Percentiles rank a stretch among this genome's conserved stretches.
Evolutionary conservation across 2,888 invertebrate genomes (phyloP).

Genomic region (Volucella inflata): DNA sequence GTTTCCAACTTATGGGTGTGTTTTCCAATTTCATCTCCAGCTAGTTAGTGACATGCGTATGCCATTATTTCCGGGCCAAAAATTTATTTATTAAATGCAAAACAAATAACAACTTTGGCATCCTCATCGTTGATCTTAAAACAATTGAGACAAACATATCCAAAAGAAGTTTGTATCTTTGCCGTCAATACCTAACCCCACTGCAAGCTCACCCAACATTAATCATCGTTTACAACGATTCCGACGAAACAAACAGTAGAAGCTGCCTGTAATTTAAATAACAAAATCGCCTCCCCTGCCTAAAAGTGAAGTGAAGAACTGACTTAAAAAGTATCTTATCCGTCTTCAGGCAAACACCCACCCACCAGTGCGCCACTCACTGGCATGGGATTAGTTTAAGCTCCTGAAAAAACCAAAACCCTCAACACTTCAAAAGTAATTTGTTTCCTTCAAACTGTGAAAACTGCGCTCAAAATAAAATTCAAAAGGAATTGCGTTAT

Average conservation of each 20-base stretch:
- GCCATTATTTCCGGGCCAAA: no score
- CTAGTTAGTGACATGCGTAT: no score
- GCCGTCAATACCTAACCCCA: not conserved
- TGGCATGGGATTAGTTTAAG: conserved; percentile 65
- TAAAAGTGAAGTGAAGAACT: conserved; percentile 40
- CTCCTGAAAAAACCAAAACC: conserved; percentile 62
- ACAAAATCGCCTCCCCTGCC: conserved; percentile 23
- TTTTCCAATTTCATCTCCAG: no score
- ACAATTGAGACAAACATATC: conserved; percentile 26
- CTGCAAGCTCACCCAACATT: conserved; percentile 42
- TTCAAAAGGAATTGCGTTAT: conserved; percentile 39
- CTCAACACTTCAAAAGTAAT: conserved; percentile 75
- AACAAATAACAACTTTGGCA: no score
- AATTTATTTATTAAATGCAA: no score
- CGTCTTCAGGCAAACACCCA: not conserved
- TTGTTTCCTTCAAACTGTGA: conserved; percentile 67
- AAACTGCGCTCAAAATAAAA: conserved; percentile 63
- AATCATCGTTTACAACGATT: conserved; percentile 62
- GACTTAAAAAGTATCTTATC: conserved; percentile 71
- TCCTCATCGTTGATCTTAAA: conserved; percentile 13
- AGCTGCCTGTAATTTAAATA: conserved; percentile 21
- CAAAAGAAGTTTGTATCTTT: not conserved
- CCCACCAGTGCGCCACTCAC: not conserved
- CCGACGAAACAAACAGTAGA: not conserved
- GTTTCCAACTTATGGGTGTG: no score